phyloP scores from a whole-genome alignment of 2,797 vertebrate genomes.

The Gastrophryne carolinensis region DNA sequence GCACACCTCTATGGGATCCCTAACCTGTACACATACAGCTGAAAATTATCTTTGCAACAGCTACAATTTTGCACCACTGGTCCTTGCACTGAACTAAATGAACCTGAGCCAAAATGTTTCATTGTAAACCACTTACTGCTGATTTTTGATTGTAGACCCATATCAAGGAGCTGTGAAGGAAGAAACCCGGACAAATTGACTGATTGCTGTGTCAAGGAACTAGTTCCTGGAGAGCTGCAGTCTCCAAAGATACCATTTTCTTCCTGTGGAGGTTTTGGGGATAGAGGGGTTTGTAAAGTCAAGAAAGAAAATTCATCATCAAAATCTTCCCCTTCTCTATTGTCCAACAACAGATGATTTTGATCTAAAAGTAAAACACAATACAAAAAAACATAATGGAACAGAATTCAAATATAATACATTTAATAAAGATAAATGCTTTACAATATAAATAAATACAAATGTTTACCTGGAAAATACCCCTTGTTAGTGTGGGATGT shows the following conservation, averaged over 20 bases:
- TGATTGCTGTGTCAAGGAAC: constrained; percentile 56
- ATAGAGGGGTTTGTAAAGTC: constrained; percentile 69
- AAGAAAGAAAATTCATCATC: constrained; percentile 82
- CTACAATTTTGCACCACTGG: too few species aligned
- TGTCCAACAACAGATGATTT: constrained; percentile 61
- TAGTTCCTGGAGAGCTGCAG: constrained; percentile 43
- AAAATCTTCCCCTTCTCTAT: constrained; percentile 68
- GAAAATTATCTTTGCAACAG: too few species aligned
- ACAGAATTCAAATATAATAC: too few species aligned
- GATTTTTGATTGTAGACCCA: constrained; percentile 70
- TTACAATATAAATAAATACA: too few species aligned
- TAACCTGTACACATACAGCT: too few species aligned
- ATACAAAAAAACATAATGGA: too few species aligned
- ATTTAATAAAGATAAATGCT: too few species aligned
- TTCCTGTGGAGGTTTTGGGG: constrained; percentile 69
- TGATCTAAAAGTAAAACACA: constrained; percentile 25
- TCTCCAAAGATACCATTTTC: constrained; percentile 71
- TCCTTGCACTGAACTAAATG: too few species aligned
- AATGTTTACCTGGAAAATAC: too few species aligned
- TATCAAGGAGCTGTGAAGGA: constrained; percentile 84
- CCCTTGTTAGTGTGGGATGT: too few species aligned
- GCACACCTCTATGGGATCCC: too few species aligned
- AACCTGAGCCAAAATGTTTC: too few species aligned
- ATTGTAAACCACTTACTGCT: constrained; percentile 60
- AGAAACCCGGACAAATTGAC: constrained; percentile 72